Conservation (phyloP, 2,113 vertebrate species). For the Ptyas mucosa region DNA sequence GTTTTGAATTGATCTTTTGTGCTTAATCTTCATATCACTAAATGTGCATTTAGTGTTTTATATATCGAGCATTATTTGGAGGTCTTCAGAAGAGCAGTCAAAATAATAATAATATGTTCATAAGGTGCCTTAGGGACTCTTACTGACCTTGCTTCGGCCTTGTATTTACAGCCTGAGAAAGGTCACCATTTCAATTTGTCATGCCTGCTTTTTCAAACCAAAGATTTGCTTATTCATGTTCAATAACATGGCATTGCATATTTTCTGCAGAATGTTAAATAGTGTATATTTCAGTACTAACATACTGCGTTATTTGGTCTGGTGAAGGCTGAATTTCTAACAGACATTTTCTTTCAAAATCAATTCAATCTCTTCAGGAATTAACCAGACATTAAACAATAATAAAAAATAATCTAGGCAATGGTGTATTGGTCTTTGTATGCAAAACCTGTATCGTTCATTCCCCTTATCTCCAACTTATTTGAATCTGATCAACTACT, state of each 20-base stretch:
- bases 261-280: slow-evolving; percentile 43
- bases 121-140: slow-evolving; percentile 77
- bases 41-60: slow-evolving; percentile 35
- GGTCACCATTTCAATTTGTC: slow-evolving; percentile 53
- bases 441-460: slow-evolving; percentile 4
- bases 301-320: slow-evolving; percentile 50
- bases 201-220: slow-evolving; percentile 66
- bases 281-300: slow-evolving; percentile 49
- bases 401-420: slow-evolving; percentile 14
- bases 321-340: slow-evolving; percentile 46
- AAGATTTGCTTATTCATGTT: slow-evolving; percentile 69
- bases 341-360: slow-evolving; percentile 43
- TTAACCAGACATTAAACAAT: slow-evolving; percentile 40
- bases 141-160: slow-evolving; percentile 69
- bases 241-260: slow-evolving; percentile 37
- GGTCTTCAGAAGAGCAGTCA: slow-evolving; percentile 67
- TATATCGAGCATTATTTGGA: slow-evolving; percentile 47
- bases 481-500: slow-evolving; percentile 19
- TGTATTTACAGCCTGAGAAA: slow-evolving; percentile 48
- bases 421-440: neutral
- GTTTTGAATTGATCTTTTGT: slow-evolving; percentile 34
- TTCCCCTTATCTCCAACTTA: neutral
- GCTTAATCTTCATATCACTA: slow-evolving; percentile 58
- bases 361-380: slow-evolving; percentile 43
- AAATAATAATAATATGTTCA: slow-evolving; percentile 62